phyloP scores from a whole-genome alignment of 1,140 invertebrate genomes.

The Elymnias hypermnestra region DNA sequence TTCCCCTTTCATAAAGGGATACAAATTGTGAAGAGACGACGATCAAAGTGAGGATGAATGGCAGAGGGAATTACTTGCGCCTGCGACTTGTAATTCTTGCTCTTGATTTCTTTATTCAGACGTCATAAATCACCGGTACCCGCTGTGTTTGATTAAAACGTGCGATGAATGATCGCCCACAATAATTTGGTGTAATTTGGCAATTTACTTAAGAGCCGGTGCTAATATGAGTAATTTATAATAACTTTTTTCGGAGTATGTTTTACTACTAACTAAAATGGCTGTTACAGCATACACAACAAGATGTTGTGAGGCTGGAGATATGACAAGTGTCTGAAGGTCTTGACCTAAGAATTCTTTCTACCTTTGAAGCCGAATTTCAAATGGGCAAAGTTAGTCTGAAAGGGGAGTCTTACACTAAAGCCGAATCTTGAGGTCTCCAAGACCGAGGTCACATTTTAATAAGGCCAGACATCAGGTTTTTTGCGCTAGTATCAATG shows the following conservation, averaged over 20 bases:
- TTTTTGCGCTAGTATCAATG: too few relatives aligned
- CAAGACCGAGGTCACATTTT: too few relatives aligned
- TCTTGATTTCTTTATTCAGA: conserved; percentile 58
- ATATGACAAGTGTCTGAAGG: too few relatives aligned
- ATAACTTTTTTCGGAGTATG: neutral
- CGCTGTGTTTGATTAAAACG: conserved; percentile 37
- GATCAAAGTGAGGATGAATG: conserved; percentile 50
- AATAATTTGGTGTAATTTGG: conserved; percentile 19
- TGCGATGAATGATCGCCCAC: conserved; percentile 14
- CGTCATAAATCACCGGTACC: conserved; percentile 36
- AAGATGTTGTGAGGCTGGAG: too few relatives aligned
- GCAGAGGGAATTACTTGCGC: conserved; percentile 24
- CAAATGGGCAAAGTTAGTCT: too few relatives aligned
- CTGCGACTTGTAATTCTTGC: conserved; percentile 46
- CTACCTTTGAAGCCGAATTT: too few relatives aligned
- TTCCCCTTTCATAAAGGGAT: conserved; percentile 38
- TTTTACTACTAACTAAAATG: too few relatives aligned
- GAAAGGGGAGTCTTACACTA: too few relatives aligned
- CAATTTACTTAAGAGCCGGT: conserved; percentile 6
- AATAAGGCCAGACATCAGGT: too few relatives aligned
- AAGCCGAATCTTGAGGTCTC: too few relatives aligned
- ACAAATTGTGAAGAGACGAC: conserved; percentile 49
- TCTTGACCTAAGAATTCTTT: too few relatives aligned
- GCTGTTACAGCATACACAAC: too few relatives aligned
- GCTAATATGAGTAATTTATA: neutral